Evolutionary conservation across 2,888 invertebrate genomes (phyloP).

Genomic region (Phaonia tiefii): DNA sequence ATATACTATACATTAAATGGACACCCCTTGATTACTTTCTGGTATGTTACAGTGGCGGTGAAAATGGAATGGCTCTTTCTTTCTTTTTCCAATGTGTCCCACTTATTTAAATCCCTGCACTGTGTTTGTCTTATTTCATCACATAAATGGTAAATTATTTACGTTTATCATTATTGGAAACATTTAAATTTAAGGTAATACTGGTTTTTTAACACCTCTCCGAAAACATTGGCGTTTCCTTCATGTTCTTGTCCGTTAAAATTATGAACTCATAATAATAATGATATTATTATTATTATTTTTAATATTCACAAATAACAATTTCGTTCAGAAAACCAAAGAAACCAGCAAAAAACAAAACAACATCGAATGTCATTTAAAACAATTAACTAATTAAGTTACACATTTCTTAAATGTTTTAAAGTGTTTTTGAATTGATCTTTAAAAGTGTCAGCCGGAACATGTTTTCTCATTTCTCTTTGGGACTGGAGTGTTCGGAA

Average conservation of each 20-base stretch:
- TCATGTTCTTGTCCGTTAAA: not conserved
- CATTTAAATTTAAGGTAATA: not conserved
- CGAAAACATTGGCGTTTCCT: not conserved
- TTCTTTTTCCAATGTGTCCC: too few relatives aligned
- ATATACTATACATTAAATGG: too few relatives aligned
- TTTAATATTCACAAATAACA: not conserved
- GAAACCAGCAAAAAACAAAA: not conserved
- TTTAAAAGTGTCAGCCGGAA: conserved; percentile 31
- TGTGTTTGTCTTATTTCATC: too few relatives aligned
- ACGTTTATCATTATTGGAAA: not conserved
- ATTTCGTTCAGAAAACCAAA: not conserved
- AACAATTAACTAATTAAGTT: conserved; percentile 77
- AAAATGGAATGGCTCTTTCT: too few relatives aligned
- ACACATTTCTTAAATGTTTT: conserved; percentile 59
- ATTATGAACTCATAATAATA: conserved; percentile 18
- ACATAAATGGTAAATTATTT: not conserved
- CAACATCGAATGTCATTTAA: conserved; percentile 35
- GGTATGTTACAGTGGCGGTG: too few relatives aligned
- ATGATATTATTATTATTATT: not conserved
- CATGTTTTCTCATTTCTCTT: not conserved
- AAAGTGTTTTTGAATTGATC: conserved; percentile 72
- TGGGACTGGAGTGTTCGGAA: too few relatives aligned
- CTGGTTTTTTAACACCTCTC: conserved; percentile 19
- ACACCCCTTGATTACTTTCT: too few relatives aligned
- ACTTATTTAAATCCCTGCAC: too few relatives aligned